Percentiles rank a stretch among this genome's conserved stretches.
These are phyloP conservation scores for Pycnomerus fuliginosus DNA, from an alignment of 2,888 invertebrate species.

Conservation along the genomic window DNA sequence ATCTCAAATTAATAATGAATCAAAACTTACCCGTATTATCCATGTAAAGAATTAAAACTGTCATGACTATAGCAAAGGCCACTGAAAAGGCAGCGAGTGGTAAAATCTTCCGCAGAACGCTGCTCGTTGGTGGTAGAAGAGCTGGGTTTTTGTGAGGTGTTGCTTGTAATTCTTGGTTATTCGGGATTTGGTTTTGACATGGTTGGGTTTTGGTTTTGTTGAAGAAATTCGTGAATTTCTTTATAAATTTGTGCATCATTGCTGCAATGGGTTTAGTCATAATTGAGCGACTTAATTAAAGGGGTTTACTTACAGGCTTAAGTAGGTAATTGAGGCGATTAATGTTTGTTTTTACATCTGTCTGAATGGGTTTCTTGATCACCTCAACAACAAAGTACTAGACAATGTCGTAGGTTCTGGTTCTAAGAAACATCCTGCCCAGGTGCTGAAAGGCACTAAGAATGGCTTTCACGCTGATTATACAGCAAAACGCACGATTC, in stretches of 20 bases:
- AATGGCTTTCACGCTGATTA: slow-evolving; percentile 2
- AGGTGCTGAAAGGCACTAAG: slow-evolving; percentile 20
- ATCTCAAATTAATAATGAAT: too few species aligned
- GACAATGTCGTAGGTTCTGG: slow-evolving; percentile 13
- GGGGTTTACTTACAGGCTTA: slow-evolving; percentile 15
- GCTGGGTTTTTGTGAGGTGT: slow-evolving; percentile 26
- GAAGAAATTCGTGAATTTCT: slow-evolving; percentile 19
- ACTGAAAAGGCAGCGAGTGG: slow-evolving; percentile 73
- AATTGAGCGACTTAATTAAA: slow-evolving; percentile 4
- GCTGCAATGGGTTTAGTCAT: slow-evolving; percentile 3
- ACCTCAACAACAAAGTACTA: slow-evolving; percentile 13
- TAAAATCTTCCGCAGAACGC: slow-evolving; percentile 32
- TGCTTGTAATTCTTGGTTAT: slow-evolving; percentile 27
- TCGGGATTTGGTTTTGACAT: too few species aligned
- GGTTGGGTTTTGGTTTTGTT: slow-evolving; percentile 10
- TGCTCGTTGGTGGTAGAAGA: slow-evolving; percentile 31
- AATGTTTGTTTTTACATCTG: slow-evolving; percentile 9
- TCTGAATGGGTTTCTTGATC: slow-evolving; percentile 7
- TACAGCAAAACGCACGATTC: slow-evolving; percentile 18
- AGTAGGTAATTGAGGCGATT: slow-evolving; percentile 4
- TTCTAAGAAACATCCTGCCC: slow-evolving; percentile 15
- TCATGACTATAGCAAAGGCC: slow-evolving; percentile 79
- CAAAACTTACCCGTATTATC: slow-evolving; percentile 74
- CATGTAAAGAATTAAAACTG: slow-evolving; percentile 75
- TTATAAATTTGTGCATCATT: slow-evolving; percentile 22